Conservation (phyloP, 2,888 invertebrate genomes). For the Glyphotaelius pellucidus region DNA sequence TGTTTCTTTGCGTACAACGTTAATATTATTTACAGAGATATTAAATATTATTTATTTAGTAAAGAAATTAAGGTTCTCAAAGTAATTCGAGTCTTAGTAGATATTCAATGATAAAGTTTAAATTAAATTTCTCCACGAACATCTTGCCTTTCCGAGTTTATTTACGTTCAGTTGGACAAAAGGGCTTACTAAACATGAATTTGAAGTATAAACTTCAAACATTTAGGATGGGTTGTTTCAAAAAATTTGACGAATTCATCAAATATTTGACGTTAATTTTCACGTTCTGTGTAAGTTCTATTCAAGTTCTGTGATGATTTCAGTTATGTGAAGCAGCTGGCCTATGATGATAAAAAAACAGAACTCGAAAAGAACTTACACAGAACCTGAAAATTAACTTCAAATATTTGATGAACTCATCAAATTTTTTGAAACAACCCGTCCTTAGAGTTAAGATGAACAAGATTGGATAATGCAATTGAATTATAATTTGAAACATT, state of each 20-base stretch:
- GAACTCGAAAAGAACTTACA: too few species aligned
- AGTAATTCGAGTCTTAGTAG: neutral
- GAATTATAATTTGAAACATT: neutral
- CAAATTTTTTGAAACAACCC: too few species aligned
- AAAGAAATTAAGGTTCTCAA: neutral
- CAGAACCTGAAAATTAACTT: too few species aligned
- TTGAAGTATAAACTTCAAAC: neutral
- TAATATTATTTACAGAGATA: neutral
- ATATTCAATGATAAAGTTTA: neutral
- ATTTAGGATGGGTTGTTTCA: too few species aligned
- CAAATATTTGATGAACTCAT: too few species aligned
- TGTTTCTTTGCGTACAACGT: neutral
- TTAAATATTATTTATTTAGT: neutral
- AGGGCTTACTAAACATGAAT: neutral
- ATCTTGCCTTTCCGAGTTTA: neutral
- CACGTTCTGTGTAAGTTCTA: too few species aligned
- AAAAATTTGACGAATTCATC: too few species aligned
- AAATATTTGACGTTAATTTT: too few species aligned
- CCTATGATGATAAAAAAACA: too few species aligned
- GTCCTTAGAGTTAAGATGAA: neutral
- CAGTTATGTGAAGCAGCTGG: too few species aligned
- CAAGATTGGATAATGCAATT: neutral
- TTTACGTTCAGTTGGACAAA: neutral
- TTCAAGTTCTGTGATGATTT: too few species aligned
- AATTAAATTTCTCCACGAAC: neutral